These are phyloP conservation scores for Pteruthius melanotis DNA, from an alignment of 2,113 vertebrate species.

Conservation along the genomic window DNA sequence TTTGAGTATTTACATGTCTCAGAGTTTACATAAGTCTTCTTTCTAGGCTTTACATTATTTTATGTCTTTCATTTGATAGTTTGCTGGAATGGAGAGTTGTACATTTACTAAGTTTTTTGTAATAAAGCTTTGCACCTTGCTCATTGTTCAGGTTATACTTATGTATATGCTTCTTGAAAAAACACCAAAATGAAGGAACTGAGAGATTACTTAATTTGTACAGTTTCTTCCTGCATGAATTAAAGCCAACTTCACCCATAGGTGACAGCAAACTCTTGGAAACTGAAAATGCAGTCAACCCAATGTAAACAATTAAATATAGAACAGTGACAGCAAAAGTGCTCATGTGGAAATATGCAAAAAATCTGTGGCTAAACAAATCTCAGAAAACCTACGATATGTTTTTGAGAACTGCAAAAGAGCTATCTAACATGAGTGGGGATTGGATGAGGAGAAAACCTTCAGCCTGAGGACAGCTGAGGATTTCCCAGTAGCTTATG, in stretches of 20 bases:
- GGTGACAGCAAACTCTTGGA: conserved; percentile 5
- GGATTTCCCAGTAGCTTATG: background rate
- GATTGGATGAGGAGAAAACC: background rate
- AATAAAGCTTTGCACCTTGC: background rate
- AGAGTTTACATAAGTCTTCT: background rate
- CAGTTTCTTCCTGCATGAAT: background rate
- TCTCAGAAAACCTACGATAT: background rate
- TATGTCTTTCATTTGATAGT: background rate
- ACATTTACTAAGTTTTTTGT: background rate
- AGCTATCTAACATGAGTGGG: fast-evolving
- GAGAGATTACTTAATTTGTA: background rate
- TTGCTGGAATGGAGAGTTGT: background rate
- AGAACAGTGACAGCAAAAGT: background rate
- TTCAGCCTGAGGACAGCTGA: background rate
- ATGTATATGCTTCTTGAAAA: background rate
- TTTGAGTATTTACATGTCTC: background rate
- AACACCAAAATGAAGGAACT: background rate
- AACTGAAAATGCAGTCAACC: background rate
- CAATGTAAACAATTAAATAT: background rate
- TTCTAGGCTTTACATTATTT: background rate
- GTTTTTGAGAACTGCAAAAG: background rate
- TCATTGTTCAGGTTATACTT: background rate
- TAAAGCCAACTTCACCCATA: background rate
- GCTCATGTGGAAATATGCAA: background rate
- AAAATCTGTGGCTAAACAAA: background rate